phyloP scores from a whole-genome alignment of 2,888 invertebrate genomes.

The Augiades crinisus region DNA sequence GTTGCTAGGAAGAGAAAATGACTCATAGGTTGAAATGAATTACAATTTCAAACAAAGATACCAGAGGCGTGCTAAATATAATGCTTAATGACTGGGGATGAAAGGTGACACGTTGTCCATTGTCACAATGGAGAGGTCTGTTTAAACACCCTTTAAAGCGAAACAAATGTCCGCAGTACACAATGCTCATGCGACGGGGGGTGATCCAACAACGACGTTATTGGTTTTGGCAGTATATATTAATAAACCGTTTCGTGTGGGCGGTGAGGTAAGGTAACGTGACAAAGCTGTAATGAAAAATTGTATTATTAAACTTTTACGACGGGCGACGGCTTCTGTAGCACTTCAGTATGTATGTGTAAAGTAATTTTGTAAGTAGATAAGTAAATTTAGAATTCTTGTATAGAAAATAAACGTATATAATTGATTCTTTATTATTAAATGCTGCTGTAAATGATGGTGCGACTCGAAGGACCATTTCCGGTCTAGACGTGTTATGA shows the following conservation, averaged over 20 bases:
- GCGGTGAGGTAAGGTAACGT: background rate
- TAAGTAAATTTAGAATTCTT: too few species aligned
- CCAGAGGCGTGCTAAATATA: constrained; percentile 17
- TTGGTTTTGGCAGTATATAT: constrained; percentile 13
- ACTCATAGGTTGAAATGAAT: constrained; percentile 12
- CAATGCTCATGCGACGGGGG: background rate
- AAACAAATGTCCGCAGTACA: constrained; percentile 12
- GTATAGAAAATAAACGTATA: too few species aligned
- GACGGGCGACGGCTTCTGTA: too few species aligned
- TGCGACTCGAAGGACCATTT: constrained; percentile 1
- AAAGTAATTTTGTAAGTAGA: too few species aligned
- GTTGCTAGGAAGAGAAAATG: constrained; percentile 1
- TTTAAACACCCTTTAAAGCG: constrained; percentile 7
- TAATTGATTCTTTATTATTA: too few species aligned
- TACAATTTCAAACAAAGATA: constrained; percentile 18
- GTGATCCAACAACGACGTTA: background rate
- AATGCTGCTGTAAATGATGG: too few species aligned
- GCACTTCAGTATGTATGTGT: too few species aligned
- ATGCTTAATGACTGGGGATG: constrained; percentile 14
- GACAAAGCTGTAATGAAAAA: background rate
- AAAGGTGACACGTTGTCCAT: constrained; percentile 19
- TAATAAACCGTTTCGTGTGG: constrained; percentile 10
- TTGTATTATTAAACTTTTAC: background rate
- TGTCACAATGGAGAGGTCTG: constrained; percentile 13
- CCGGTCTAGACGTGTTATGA: too few species aligned